Evolutionary conservation across 2,797 vertebrate species (phyloP).

Genomic region (Microctenopoma stevenorrisi): DNA sequence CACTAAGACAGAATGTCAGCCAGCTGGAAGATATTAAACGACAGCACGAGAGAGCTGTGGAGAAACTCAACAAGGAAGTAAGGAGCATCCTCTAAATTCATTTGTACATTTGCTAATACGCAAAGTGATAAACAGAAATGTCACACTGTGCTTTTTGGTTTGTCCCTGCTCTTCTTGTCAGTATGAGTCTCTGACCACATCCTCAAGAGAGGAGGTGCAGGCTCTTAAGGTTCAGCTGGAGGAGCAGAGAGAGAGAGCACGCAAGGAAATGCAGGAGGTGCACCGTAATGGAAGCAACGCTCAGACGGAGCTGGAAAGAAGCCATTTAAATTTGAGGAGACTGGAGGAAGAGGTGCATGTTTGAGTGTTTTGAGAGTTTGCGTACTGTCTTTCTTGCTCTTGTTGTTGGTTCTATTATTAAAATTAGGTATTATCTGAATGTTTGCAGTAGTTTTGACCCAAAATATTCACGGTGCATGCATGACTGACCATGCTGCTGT

Average conservation of each 20-base stretch:
- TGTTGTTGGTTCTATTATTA: constrained; percentile 28
- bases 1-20: constrained; percentile 78
- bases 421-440: constrained; percentile 15
- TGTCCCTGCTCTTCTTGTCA: constrained; percentile 26
- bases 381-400: not conserved
- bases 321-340: constrained; percentile 76
- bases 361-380: constrained; percentile 77
- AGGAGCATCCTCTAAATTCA: constrained; percentile 1
- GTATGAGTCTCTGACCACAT: constrained; percentile 58
- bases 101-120: not conserved
- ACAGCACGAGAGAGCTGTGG: constrained; percentile 85
- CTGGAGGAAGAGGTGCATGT: constrained; percentile 91
- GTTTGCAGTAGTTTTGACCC: constrained; percentile 23
- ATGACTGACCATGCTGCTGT: not conserved
- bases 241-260: constrained; percentile 90
- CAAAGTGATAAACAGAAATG: not conserved
- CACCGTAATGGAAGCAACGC: constrained; percentile 89
- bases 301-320: constrained; percentile 86
- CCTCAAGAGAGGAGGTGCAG: constrained; percentile 78
- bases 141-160: constrained; percentile 6
- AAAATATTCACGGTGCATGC: constrained; percentile 20
- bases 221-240: constrained; percentile 88
- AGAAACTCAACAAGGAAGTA: constrained; percentile 92
- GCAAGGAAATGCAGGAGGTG: constrained; percentile 88
- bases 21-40: constrained; percentile 89